Percentiles rank a stretch among this genome's conserved stretches.
Conservation (phyloP, 2,797 vertebrate genomes). For the Valencia hispanica region DNA sequence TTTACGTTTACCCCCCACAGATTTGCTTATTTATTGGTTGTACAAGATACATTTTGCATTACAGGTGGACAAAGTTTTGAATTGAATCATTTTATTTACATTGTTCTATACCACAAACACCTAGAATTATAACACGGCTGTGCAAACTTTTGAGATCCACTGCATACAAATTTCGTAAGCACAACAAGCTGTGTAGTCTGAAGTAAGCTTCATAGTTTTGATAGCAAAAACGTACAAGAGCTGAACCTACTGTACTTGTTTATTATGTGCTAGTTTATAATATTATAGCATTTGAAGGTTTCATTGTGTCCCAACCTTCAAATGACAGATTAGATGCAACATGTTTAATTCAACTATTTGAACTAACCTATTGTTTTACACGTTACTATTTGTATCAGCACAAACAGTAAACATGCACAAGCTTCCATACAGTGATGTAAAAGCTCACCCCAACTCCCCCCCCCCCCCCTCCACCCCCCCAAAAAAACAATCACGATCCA, state of each 20-base stretch:
- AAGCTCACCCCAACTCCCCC: not conserved
- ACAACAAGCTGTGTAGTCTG: conserved; percentile 21
- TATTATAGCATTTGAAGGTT: conserved; percentile 1
- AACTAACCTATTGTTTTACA: not conserved
- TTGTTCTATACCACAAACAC: not conserved
- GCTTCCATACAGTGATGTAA: not conserved
- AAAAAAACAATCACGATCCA: not conserved
- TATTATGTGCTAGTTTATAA: not conserved
- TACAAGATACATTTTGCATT: not conserved
- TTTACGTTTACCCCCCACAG: not conserved
- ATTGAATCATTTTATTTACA: not conserved
- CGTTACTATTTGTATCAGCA: not conserved
- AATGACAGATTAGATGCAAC: not conserved
- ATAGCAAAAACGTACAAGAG: conserved; percentile 21
- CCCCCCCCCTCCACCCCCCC: not conserved
- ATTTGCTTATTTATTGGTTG: not conserved
- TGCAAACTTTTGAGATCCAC: not conserved
- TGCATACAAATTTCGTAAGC: too few species aligned
- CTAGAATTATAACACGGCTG: not conserved
- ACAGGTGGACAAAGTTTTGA: not conserved
- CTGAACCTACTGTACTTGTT: conserved; percentile 3
- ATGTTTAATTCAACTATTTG: conserved; percentile 7
- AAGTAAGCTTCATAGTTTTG: conserved; percentile 15
- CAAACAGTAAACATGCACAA: not conserved
- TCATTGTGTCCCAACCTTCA: not conserved